phyloP scores from a whole-genome alignment of 2,113 vertebrate genomes.

The Protobothrops flavoviridis region DNA sequence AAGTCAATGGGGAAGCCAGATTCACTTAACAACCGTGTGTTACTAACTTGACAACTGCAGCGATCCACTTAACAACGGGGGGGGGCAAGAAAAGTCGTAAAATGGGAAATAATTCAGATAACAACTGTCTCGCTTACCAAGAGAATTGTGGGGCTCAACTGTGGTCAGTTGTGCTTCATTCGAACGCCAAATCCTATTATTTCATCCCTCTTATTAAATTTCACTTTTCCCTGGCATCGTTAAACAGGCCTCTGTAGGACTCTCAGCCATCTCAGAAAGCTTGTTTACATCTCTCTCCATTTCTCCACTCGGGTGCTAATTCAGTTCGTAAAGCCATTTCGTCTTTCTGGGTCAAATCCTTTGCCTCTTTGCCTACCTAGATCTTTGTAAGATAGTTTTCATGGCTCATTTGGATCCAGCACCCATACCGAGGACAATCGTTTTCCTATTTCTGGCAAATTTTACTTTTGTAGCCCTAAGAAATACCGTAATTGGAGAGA shows the following conservation, averaged over 20 bases:
- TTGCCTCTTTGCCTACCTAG: background rate
- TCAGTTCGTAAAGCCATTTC: background rate
- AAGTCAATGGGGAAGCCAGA: too few relatives aligned
- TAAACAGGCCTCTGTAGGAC: background rate
- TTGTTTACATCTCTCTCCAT: background rate
- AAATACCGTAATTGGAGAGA: background rate
- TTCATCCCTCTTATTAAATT: background rate
- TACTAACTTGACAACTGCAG: background rate
- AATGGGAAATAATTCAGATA: too few relatives aligned
- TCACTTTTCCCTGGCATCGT: background rate
- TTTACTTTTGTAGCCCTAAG: background rate
- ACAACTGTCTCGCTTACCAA: background rate
- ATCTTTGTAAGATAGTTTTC: background rate
- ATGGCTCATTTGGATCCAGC: background rate
- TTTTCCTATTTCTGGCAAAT: background rate
- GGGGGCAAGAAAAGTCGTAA: too few relatives aligned
- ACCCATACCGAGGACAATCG: background rate
- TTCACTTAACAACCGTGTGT: background rate
- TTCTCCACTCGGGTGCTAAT: background rate
- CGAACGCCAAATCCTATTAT: background rate
- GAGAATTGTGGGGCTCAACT: background rate
- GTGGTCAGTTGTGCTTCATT: background rate
- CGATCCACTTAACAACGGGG: background rate
- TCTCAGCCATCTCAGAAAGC: background rate
- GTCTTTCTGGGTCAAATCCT: background rate